A percentile compares a stretch with the other conserved stretches of the same genome.
phyloP scores from a whole-genome alignment of 1,140 invertebrate genomes.

The Drosophila miranda region DNA sequence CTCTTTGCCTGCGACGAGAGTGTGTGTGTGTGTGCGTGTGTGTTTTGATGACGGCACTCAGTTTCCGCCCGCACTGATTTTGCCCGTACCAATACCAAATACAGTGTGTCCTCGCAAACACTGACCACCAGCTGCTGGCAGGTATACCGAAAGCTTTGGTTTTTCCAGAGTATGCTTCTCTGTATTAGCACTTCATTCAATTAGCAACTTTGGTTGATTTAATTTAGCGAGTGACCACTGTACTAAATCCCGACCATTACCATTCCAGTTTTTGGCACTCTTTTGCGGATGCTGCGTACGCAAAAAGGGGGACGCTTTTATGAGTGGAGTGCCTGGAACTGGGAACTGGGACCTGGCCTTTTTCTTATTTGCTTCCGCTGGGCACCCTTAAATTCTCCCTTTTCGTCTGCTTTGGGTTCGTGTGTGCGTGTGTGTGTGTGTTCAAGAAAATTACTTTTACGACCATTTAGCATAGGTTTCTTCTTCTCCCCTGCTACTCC shows the following conservation, averaged over 20 bases:
- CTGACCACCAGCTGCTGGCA: too few species aligned
- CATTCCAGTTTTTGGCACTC: constrained; percentile 49
- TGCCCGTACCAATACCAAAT: constrained; percentile 18
- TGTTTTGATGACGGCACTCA: constrained; percentile 70
- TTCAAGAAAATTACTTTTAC: constrained; percentile 66
- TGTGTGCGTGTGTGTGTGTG: constrained; percentile 14
- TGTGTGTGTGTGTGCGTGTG: constrained; percentile 25
- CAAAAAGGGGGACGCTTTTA: constrained; percentile 49
- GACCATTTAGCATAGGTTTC: constrained; percentile 67
- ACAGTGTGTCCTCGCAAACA: constrained; percentile 15
- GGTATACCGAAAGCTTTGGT: too few species aligned
- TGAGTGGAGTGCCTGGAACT: constrained; percentile 18
- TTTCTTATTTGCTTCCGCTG: constrained; percentile 63
- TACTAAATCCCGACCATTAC: constrained; percentile 41
- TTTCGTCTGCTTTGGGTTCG: constrained; percentile 19
- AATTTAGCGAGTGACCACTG: constrained; percentile 7
- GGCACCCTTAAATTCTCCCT: constrained; percentile 41
- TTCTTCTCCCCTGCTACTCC: constrained; percentile 23
- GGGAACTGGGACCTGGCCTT: constrained; percentile 10
- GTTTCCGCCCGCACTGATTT: constrained; percentile 45
- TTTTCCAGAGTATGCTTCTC: neutral
- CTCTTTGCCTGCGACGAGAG: constrained; percentile 8
- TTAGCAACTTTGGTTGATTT: neutral
- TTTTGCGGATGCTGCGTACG: constrained; percentile 48
- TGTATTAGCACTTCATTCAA: neutral